Base-by-base conservation (phyloP, 2,113 vertebrate genomes). In the Halcyon malimbica region DNA sequence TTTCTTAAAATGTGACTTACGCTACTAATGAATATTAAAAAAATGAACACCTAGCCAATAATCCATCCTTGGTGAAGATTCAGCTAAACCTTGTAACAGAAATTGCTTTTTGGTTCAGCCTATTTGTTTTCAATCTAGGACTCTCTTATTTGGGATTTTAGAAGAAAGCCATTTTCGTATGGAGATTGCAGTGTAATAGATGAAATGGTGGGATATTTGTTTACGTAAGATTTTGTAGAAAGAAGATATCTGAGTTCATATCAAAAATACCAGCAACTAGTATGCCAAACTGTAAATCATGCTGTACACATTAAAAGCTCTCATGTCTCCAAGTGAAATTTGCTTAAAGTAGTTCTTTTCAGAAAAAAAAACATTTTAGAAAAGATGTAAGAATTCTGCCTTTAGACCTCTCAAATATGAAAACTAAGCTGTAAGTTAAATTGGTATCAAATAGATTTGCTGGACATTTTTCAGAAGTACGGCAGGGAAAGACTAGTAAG, bases 81-180 rank as follows among this genome's bases (percentile, higher is more conserved):
- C 92, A 90, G 48, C 81, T 83, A 90, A 93, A 92, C 20, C 59
- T 97, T 87, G 51, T 80, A 89, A 93, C 42, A 96, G 73, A 97
- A 97, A 97, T 63, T 95, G 41, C 78, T 63, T 80, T 96, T 80
- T 87, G 92, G 70, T 81, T 96, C 70, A 94, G 46, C 54, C 88
- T 96, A 91, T 95, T 96, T 97, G 82, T 94, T 92, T 94, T 97
- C 83, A 95, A 97, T 70, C 85, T 83, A 75, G 69, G 63, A 85
- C 67, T 92, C 53, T 86, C 77, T 91, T 93, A 90, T 95, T 95
- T 96, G 63, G 51, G 39, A 76, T 95, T 97, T 94, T 91, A 94
- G 83, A 96, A 94, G 84, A 96, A 94, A 96, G 80, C 0, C 2
- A 60, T 86, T 83, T 95, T 97, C 25, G 97, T 86, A 86, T 87